Base-by-base conservation (phyloP, 2,113 vertebrate species). In the Coregonus clupeaformis region DNA sequence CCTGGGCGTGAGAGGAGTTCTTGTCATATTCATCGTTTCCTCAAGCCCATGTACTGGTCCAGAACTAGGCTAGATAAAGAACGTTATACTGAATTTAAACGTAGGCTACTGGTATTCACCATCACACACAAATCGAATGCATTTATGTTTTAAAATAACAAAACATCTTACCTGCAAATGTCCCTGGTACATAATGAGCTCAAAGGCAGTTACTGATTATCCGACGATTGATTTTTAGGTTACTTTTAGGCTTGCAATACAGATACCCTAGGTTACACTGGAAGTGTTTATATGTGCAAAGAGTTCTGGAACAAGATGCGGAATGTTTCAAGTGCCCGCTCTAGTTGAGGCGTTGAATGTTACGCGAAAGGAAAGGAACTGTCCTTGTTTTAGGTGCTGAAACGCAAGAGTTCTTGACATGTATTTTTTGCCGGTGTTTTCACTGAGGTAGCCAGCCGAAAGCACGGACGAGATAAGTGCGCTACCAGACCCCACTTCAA, bases 101-200 rank as follows among this genome's bases (percentile, higher is more conserved):
- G 36, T 42, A 42, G 36, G 11, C 9, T 67, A 29, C 63, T 67
- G 29, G 63, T 66, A 32, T 18, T 20, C 22, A 22, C 73, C 49
- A 29, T 67, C 16, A 42, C 32, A 52, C 14, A 29, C n/a, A 18
- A 24, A 68, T 77, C 74, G 22, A 64, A 49, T 63, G 27, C 6
- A 63, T 30, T 45, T 24, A 30, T 18, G 36, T 42, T 29, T 42
- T 11, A 12, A 42, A 42, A 27, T 0, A 57, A 14, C 32, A 75
- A 71, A 9, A 29, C 52, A 66, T 42, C 90, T 93, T 91, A 93
- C 93, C 93, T 94, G 93, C 88, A 92, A 90, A 88, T 94, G 93
- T 76, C 93, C 93, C 93, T 93, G 93, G 93, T 94, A 94, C 93
- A 94, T 94, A 91, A 90, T 94, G 92, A 93, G 91, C 78, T 55